A percentile compares a stretch with the other conserved stretches of the same genome.
Evolutionary conservation across 2,113 vertebrate genomes (phyloP).

Genomic region (Saguinus midas): DNA sequence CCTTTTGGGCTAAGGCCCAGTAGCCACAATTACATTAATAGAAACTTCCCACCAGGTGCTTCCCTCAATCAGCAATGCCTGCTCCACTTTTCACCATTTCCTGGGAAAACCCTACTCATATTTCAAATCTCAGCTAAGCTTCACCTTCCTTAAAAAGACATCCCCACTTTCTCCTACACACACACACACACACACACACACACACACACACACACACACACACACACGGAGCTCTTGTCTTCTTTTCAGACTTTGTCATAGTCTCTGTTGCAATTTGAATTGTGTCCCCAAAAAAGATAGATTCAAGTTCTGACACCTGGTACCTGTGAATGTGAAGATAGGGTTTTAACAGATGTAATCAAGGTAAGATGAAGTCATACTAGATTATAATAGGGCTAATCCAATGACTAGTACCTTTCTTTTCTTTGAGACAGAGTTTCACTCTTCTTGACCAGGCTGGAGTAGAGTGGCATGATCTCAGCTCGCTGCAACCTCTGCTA

Average conservation of each 20-base stretch:
- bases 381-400: not conserved
- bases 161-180: not conserved
- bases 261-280: not conserved
- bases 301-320: not conserved
- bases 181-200: accelerated
- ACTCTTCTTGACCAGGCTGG: too few relatives aligned
- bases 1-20: not conserved
- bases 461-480: too few relatives aligned
- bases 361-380: not conserved
- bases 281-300: not conserved
- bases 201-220: not conserved
- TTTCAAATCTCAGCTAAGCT: not conserved
- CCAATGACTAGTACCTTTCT: not conserved
- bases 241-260: not conserved
- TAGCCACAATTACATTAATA: not conserved
- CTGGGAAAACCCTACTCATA: not conserved
- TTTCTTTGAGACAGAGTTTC: too few relatives aligned
- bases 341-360: not conserved
- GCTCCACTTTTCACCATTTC: too few relatives aligned
- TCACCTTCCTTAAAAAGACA: not conserved
- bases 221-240: not conserved
- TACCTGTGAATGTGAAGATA: not conserved
- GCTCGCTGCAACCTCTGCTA: too few relatives aligned
- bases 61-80: not conserved
- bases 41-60: not conserved